Conservation (phyloP, 2,113 vertebrate genomes). For the Perca fluviatilis region DNA sequence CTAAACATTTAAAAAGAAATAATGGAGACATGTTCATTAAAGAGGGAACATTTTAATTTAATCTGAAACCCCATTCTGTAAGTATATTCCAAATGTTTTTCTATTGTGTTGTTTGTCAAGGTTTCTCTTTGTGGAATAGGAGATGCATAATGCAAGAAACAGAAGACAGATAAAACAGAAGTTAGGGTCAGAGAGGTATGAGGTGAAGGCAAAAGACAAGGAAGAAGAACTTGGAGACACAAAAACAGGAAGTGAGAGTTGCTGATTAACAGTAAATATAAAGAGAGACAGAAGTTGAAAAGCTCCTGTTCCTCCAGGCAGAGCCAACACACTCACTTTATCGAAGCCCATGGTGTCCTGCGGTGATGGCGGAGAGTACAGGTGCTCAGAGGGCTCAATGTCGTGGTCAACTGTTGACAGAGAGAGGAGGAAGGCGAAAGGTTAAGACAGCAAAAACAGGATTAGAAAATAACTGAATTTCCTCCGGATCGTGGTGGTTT, state of each 20-base stretch:
- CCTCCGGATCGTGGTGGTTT: conserved; percentile 37
- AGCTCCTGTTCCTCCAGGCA: conserved; percentile 23
- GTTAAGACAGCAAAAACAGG: conserved; percentile 35
- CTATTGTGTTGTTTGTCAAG: neutral
- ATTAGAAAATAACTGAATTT: conserved; percentile 16
- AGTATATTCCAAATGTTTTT: neutral
- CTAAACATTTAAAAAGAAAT: conserved; percentile 84
- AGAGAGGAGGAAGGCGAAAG: neutral
- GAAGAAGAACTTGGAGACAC: neutral
- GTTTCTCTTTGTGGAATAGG: neutral
- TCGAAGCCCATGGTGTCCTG: conserved; percentile 94
- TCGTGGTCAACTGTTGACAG: conserved; percentile 90
- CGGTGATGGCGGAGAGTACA: conserved; percentile 80
- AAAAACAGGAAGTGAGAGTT: conserved; percentile 27
- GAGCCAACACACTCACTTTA: conserved; percentile 82
- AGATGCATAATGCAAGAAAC: neutral
- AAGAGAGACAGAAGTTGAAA: neutral
- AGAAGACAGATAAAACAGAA: neutral
- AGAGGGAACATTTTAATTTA: neutral
- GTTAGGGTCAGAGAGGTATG: neutral
- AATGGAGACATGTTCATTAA: neutral
- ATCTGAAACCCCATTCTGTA: neutral
- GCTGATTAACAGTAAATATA: conserved; percentile 25
- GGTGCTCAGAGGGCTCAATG: conserved; percentile 88
- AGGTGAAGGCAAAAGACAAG: neutral